Conservation (phyloP, 2,797 vertebrate species). For the Apogon hyalosoma region DNA sequence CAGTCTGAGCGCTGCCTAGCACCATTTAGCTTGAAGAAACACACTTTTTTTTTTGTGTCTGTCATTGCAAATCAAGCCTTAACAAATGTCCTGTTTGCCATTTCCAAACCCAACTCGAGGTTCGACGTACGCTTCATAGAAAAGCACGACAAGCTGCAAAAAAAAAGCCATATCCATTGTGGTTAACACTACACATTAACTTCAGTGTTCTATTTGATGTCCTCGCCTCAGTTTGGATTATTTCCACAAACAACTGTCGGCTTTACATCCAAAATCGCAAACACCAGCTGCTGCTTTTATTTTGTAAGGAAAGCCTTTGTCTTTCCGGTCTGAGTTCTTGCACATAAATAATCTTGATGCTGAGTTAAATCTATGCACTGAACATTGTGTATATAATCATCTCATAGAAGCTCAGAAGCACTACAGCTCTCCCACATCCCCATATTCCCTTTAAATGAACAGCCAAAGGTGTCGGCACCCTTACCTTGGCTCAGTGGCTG, state of each 20-base stretch:
- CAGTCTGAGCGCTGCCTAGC: too few relatives aligned
- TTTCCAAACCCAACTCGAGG: too few relatives aligned
- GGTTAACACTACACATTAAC: too few relatives aligned
- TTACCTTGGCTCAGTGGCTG: constrained; percentile 1
- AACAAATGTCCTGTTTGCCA: too few relatives aligned
- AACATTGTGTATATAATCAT: constrained; percentile 53
- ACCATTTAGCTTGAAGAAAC: too few relatives aligned
- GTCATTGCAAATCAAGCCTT: too few relatives aligned
- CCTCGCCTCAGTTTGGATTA: too few relatives aligned
- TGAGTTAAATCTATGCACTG: constrained; percentile 85
- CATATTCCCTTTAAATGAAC: constrained; percentile 45
- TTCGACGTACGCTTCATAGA: too few relatives aligned
- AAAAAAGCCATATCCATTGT: too few relatives aligned
- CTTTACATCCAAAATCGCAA: constrained; percentile 3
- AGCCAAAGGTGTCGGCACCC: constrained; percentile 47
- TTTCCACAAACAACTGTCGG: neutral
- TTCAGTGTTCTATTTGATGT: too few relatives aligned
- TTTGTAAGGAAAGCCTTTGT: constrained; percentile 5
- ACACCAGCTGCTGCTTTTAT: constrained; percentile 41
- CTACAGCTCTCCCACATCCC: constrained; percentile 20
- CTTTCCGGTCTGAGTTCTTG: constrained; percentile 39
- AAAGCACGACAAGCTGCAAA: too few relatives aligned
- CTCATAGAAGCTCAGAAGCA: constrained; percentile 45
- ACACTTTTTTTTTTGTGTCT: too few relatives aligned
- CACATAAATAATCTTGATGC: constrained; percentile 73